Evolutionary conservation across 2,113 vertebrate genomes (phyloP), one percentile per base, ranked within the genome.

Genomic region (Anthoscopus minutus): DNA sequence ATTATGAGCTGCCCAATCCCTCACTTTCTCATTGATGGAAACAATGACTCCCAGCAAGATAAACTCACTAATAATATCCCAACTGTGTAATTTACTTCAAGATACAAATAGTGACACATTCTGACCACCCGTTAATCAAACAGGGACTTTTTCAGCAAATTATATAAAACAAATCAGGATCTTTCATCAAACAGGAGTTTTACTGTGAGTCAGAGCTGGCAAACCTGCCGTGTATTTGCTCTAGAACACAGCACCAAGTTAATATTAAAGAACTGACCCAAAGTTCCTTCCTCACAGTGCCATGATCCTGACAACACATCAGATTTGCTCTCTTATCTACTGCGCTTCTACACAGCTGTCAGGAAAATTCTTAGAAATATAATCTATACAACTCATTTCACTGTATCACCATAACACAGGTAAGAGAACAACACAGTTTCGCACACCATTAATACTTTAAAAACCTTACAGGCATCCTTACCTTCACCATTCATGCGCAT

Each of bases 1-100:
- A 88, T 74, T 95, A 94, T 1, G 1, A 95, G 92, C 70, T 95
- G 65, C 48, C 30, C 80, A 20, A 28, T 74, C 79, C 56, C 56
- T 94, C 35, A 20, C 69, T 42, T 66, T 57, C 33, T n/a, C 31
- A 47, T 2, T 50, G 64, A 71, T 4, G 40, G 80, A 90, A 93
- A 74, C 23, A 83, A 90, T 2, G 15, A 58, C 56, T 94, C 83
- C 47, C 92, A 83, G 54, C 66, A 73, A 85, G 24, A 33, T 51
- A 81, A 83, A 88, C 12, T 62, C 64, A 70, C 6, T 38, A 37
- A 58, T 4, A 70, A 69, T 7, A 93, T 15, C 38, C 50, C 84
- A 88, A 6, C 17, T 27, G 22, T 13, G 53, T 31, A 23, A 65
- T 38, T 84, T 47, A 54, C 74, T 47, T 61, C 47, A 80, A 83